These are phyloP conservation scores for Yponomeuta cagnagella DNA, from an alignment of 2,888 invertebrate species.

Conservation along the genomic window DNA sequence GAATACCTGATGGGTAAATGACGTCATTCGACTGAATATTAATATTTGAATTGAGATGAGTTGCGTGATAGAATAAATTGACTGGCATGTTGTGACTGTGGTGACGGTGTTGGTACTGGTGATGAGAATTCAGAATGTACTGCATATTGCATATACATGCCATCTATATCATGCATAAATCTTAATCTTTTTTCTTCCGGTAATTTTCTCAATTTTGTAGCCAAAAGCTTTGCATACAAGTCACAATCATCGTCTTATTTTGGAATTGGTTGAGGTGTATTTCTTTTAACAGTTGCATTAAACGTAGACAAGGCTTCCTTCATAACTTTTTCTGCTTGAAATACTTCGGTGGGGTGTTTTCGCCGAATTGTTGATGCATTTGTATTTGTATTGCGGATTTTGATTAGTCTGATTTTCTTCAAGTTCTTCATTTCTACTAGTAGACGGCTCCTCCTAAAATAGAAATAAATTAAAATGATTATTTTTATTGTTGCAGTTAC, in stretches of 20 bases:
- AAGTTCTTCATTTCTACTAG: conserved; percentile 14
- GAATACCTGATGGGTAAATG: conserved; percentile 17
- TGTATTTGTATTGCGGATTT: conserved; percentile 18
- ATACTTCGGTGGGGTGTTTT: conserved; percentile 17
- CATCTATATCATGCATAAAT: conserved; percentile 19
- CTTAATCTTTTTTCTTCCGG: conserved; percentile 17
- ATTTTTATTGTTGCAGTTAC: conserved; percentile 20
- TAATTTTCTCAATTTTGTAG: conserved; percentile 19
- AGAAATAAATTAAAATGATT: conserved; percentile 17
- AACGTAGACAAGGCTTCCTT: conserved; percentile 23
- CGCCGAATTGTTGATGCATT: conserved; percentile 20
- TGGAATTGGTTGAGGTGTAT: conserved; percentile 14
- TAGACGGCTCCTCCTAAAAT: conserved; percentile 18
- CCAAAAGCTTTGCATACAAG: conserved; percentile 17
- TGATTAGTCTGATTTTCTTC: conserved; percentile 15
- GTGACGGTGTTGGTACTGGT: conserved; percentile 12
- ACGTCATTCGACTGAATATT: conserved; percentile 17
- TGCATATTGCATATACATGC: conserved; percentile 15
- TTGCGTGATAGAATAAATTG: conserved; percentile 15
- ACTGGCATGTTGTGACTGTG: conserved; percentile 13
- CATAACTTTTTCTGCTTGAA: conserved; percentile 22
- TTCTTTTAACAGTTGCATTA: conserved; percentile 23
- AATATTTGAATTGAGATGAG: conserved; percentile 15
- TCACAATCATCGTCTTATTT: conserved; percentile 20
- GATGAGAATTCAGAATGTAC: conserved; percentile 18